phyloP scores from a whole-genome alignment of 1,140 invertebrate genomes.

The Agrilus planipennis region DNA sequence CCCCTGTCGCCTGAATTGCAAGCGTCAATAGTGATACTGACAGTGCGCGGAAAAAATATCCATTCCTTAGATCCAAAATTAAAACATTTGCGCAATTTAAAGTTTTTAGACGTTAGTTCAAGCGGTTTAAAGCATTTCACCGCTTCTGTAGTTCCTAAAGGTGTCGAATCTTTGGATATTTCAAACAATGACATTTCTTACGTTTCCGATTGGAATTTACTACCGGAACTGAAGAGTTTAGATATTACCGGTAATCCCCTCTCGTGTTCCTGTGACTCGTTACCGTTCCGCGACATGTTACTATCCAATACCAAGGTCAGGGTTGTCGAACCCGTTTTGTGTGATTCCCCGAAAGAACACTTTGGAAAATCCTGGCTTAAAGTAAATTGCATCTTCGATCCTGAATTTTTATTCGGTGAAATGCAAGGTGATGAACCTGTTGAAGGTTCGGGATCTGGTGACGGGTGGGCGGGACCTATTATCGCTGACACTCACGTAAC shows the following conservation, averaged over 20 bases:
- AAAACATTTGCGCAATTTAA: conserved; percentile 38
- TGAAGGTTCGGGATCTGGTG: conserved; percentile 12
- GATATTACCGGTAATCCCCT: conserved; percentile 12
- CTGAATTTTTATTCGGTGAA: conserved; percentile 8
- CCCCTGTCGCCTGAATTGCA: neutral
- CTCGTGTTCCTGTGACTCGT: conserved; percentile 10
- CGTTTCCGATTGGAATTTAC: neutral
- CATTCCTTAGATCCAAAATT: neutral
- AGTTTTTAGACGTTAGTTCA: conserved; percentile 41
- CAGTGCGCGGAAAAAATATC: neutral
- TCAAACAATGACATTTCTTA: conserved; percentile 40
- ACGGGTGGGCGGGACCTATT: neutral
- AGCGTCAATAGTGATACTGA: conserved; percentile 1
- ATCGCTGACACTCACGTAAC: neutral
- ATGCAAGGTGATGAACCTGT: conserved; percentile 10
- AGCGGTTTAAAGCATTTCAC: conserved; percentile 41
- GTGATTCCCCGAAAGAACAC: conserved; percentile 6
- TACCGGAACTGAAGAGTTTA: conserved; percentile 5
- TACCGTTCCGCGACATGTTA: conserved; percentile 3
- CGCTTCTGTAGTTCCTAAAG: conserved; percentile 38
- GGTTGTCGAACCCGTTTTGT: conserved; percentile 4
- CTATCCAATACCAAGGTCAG: conserved; percentile 1
- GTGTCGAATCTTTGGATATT: conserved; percentile 45
- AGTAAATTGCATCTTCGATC: conserved; percentile 8
- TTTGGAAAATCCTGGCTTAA: neutral